Evolutionary conservation across 2,113 vertebrate genomes (phyloP).

Genomic region (Hippocampus zosterae): DNA sequence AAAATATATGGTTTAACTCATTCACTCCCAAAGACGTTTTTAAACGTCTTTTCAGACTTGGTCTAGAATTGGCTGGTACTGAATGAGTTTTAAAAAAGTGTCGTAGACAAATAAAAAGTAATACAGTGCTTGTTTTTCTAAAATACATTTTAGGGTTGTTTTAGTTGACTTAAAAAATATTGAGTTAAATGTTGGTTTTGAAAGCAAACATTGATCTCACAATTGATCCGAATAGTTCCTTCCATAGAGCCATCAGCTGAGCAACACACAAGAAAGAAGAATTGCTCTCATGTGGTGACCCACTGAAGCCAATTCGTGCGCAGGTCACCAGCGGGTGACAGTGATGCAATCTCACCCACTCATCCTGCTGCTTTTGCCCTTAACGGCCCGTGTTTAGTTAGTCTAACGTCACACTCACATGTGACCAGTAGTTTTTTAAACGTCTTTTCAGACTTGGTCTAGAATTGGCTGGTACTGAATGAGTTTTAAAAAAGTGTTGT

Average conservation of each 20-base stretch:
- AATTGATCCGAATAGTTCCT: neutral
- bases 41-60: no score
- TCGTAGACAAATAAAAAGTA: no score
- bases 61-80: no score
- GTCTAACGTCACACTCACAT: conserved; percentile 18
- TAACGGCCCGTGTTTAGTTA: conserved; percentile 25
- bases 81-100: no score
- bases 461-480: no score
- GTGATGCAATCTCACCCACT: conserved; percentile 28
- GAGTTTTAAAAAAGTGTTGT: no score
- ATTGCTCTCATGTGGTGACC: conserved; percentile 24
- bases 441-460: no score
- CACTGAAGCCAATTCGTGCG: conserved; percentile 37
- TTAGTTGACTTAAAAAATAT: no score
- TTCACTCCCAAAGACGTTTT: no score
- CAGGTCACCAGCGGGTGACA: conserved; percentile 18
- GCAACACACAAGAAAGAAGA: neutral
- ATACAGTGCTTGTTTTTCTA: no score
- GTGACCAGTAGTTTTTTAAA: conserved; percentile 23
- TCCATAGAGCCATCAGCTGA: neutral
- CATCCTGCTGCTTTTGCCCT: conserved; percentile 25
- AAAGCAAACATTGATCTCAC: neutral
- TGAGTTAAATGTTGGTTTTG: neutral
- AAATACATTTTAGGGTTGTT: no score
- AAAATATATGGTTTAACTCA: no score